phyloP scores from a whole-genome alignment of 1,140 invertebrate genomes.

The Zaprionus ghesquierei region DNA sequence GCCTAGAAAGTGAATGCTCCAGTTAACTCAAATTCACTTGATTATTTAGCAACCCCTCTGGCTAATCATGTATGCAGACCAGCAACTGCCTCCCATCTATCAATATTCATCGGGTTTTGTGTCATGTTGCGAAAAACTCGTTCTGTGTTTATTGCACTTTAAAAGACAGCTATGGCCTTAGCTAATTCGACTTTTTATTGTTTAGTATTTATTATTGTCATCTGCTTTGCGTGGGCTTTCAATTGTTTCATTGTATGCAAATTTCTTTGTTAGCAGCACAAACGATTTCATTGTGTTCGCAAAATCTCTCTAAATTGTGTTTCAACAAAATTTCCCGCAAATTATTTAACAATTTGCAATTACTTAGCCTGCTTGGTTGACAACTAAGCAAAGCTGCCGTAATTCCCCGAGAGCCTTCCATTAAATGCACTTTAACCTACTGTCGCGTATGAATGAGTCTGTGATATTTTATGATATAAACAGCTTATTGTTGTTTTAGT shows the following conservation, averaged over 20 bases:
- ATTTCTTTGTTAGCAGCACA: background rate
- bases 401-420: background rate
- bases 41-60: background rate
- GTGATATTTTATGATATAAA: slow-evolving; percentile 2
- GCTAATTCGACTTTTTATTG: slow-evolving; percentile 62
- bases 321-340: background rate
- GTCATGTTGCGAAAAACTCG: slow-evolving; percentile 26
- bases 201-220: slow-evolving; percentile 7
- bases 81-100: background rate
- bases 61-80: background rate
- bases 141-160: slow-evolving; percentile 63
- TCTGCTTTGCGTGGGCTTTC: background rate
- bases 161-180: slow-evolving; percentile 53
- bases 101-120: background rate
- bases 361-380: background rate
- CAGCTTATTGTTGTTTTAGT: no score
- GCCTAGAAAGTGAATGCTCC: slow-evolving; percentile 17
- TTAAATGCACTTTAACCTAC: background rate
- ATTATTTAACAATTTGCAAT: slow-evolving; percentile 6
- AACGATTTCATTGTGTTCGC: slow-evolving; percentile 12
- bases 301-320: background rate
- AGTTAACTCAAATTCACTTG: background rate
- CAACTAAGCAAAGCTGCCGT: background rate
- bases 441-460: background rate
- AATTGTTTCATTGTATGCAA: slow-evolving; percentile 18